Percentiles rank a stretch among this genome's conserved stretches.
phyloP scores from a whole-genome alignment of 2,113 vertebrate genomes.

The Xenopus laevis region DNA sequence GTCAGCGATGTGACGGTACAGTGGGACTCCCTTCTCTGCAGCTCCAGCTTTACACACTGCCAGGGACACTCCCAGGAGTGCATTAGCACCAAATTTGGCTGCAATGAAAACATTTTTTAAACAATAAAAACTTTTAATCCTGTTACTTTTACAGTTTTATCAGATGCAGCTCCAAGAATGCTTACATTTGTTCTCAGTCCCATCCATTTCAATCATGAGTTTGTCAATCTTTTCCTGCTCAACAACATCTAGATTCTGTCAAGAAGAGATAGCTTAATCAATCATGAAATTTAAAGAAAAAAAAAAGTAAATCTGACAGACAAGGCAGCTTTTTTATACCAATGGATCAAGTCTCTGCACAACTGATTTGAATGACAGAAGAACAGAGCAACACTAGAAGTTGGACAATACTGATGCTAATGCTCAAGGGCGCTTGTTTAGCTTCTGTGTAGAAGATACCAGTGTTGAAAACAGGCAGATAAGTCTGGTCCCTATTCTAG shows the following conservation, averaged over 20 bases:
- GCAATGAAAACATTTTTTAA: too few relatives aligned
- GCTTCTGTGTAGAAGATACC: too few relatives aligned
- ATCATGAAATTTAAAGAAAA: too few relatives aligned
- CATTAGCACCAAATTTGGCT: constrained; percentile 97
- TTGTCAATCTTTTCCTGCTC: constrained; percentile 94
- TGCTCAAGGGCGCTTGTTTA: too few relatives aligned
- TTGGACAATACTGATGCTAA: too few relatives aligned
- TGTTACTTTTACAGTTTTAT: not conserved
- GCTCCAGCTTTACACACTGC: constrained; percentile 97
- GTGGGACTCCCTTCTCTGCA: constrained; percentile 90
- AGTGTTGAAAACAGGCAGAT: too few relatives aligned
- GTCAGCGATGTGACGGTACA: constrained; percentile 94
- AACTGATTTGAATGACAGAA: too few relatives aligned
- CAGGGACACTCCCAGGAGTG: constrained; percentile 93
- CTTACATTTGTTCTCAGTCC: constrained; percentile 97
- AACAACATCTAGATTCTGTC: constrained; percentile 77
- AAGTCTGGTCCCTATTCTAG: too few relatives aligned
- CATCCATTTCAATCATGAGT: constrained; percentile 98
- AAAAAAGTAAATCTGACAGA: too few relatives aligned
- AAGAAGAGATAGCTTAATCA: not conserved
- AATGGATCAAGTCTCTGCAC: too few relatives aligned
- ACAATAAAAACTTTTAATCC: not conserved
- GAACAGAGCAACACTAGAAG: too few relatives aligned
- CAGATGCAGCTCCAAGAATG: not conserved
- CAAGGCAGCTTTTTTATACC: too few relatives aligned